Evolutionary conservation across 2,888 invertebrate species (phyloP), one percentile per base, ranked within the genome.

Genomic region (Tiliacea citrago): DNA sequence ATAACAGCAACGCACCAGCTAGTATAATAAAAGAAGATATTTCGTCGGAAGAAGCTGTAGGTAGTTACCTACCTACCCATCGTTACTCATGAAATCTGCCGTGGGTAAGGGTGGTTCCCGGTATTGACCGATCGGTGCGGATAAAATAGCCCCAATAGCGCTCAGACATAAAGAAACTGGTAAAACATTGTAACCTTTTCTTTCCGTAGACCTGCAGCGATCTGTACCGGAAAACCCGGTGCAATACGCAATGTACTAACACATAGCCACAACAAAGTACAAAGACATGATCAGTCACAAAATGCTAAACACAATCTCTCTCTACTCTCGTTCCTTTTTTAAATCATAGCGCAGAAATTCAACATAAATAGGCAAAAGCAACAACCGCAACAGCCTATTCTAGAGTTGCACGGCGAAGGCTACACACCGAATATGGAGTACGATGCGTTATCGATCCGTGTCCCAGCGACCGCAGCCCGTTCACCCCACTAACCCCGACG

Each of bases 401-500:
- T 82, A 72, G 16, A 86, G 74, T 77, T 82, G 83, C 83, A 86
- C 81, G 82, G 77, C 85, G 87, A 88, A 87, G 80, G 85, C 83
- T 81, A 85, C 73, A 86, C 78, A 73, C 84, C 78, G 68, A 87
- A 84, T 84, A 88, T 72, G 73, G 86, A 84, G 87, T 85, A 80
- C 84, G 88, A 90, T 93, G 92, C 92, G 88, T 75, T 93, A 94
- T 94, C 87, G 94, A 94, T 93, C 92, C 86, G 83, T 79, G 85
- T 88, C 90, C 90, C 88, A 88, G 70, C 87, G 85, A 91, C 91
- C 92, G 91, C 92, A 89, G 86, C 89, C 86, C 82, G 88, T 90
- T 90, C 94, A 94, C 94, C 93, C 94, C 89, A 94, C 90, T 94
- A 92, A 94, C 94, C 94, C 92, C 93, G 93, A 73, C 92, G 63